A percentile compares a stretch with the other conserved stretches of the same genome.
phyloP scores from a whole-genome alignment of 2,888 invertebrate genomes.

The Polymixis flavicincta region DNA sequence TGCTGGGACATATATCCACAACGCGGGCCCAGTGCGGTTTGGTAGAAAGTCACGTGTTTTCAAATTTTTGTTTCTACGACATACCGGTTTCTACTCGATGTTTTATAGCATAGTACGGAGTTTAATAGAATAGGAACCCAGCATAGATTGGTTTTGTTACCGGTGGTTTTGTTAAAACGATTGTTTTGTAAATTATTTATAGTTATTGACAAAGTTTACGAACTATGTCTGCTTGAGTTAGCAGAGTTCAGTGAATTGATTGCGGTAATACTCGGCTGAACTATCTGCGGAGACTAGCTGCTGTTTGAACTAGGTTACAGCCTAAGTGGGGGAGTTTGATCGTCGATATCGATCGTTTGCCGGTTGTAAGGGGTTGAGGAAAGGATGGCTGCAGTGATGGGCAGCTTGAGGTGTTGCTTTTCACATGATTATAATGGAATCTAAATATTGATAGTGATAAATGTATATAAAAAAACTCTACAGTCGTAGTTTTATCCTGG shows the following conservation, averaged over 20 bases:
- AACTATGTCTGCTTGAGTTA: slow-evolving; percentile 16
- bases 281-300: slow-evolving; percentile 20
- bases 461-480: neutral
- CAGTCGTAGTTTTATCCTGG: neutral
- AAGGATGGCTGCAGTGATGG: too few species aligned
- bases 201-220: slow-evolving; percentile 50
- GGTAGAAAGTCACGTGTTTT: too few species aligned
- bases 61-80: too few species aligned
- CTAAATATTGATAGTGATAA: neutral
- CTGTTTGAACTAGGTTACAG: slow-evolving; percentile 14
- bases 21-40: too few species aligned
- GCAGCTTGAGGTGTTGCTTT: neutral
- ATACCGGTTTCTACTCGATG: too few species aligned
- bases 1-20: too few species aligned
- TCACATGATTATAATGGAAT: neutral
- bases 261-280: slow-evolving; percentile 30
- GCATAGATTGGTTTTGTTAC: neutral
- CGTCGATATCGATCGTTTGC: neutral
- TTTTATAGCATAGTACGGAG: neutral
- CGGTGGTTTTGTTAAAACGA: neutral
- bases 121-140: neutral
- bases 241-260: slow-evolving; percentile 46
- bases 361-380: neutral
- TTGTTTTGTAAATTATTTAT: slow-evolving; percentile 46
- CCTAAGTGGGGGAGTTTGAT: slow-evolving; percentile 7